These are phyloP conservation scores for Bovichtus variegatus DNA, from an alignment of 2,797 vertebrate genomes.

Conservation along the genomic window DNA sequence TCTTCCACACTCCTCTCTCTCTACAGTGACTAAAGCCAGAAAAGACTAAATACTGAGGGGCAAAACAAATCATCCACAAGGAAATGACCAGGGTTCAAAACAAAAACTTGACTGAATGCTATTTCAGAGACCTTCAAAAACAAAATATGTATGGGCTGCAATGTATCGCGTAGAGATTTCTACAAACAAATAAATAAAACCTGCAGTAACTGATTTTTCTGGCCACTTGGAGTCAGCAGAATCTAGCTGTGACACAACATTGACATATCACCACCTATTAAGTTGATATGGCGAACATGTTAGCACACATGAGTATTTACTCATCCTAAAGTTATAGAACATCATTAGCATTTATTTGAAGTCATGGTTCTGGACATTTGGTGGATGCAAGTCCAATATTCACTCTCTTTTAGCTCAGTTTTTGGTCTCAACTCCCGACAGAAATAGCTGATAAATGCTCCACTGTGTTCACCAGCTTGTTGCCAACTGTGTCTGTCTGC, in stretches of 20 bases:
- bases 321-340: background rate
- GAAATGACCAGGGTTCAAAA: conserved; percentile 28
- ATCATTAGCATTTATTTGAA: background rate
- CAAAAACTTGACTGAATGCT: conserved; percentile 14
- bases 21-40: conserved; percentile 32
- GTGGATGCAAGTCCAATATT: background rate
- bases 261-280: background rate
- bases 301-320: background rate
- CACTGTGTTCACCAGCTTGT: background rate
- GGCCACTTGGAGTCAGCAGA: too few species aligned
- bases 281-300: background rate
- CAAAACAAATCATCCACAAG: conserved; percentile 37
- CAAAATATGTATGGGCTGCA: background rate
- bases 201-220: background rate
- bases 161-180: background rate
- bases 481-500: background rate
- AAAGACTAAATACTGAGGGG: conserved; percentile 35
- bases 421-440: background rate
- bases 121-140: conserved; percentile 30
- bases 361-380: background rate
- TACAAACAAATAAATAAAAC: background rate
- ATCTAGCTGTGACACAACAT: background rate
- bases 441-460: background rate
- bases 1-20: background rate
- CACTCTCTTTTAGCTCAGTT: background rate